Evolutionary conservation across 2,888 invertebrate species (phyloP).

Genomic region (Parnassius apollo): DNA sequence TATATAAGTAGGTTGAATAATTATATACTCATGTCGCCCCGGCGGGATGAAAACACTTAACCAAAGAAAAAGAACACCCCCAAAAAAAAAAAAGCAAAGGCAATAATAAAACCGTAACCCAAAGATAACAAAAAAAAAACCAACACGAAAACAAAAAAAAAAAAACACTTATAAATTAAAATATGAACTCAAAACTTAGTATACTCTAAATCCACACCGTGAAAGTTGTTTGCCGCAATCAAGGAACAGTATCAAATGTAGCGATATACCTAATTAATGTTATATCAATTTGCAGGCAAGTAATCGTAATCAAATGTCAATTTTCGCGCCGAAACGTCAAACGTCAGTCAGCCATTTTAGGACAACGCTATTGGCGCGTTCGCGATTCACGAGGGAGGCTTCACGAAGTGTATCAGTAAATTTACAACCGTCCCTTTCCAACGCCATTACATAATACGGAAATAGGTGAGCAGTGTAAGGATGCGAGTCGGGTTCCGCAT

Average conservation of each 20-base stretch:
- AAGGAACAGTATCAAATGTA: constrained; percentile 49
- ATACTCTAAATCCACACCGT: neutral
- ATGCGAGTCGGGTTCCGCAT: constrained; percentile 71
- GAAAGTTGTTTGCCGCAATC: constrained; percentile 34
- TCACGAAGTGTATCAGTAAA: constrained; percentile 45
- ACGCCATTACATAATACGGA: constrained; percentile 73
- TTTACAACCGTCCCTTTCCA: constrained; percentile 55
- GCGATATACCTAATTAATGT: constrained; percentile 59
- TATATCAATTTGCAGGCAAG: constrained; percentile 50
- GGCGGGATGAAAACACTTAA: too few species aligned
- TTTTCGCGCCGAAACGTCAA: constrained; percentile 77
- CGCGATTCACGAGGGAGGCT: constrained; percentile 48
- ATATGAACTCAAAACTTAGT: neutral
- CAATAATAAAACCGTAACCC: too few species aligned
- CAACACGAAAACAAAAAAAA: too few species aligned
- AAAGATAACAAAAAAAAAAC: too few species aligned
- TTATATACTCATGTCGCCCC: too few species aligned
- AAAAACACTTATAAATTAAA: too few species aligned
- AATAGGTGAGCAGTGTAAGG: constrained; percentile 72
- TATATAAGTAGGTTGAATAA: too few species aligned
- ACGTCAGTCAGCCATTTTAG: constrained; percentile 70
- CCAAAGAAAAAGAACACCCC: too few species aligned
- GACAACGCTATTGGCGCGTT: constrained; percentile 56
- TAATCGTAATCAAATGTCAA: constrained; percentile 64
- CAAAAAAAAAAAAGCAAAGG: too few species aligned